Base-by-base conservation (phyloP, 2,888 invertebrate species). In the Phlogophora meticulosa region DNA sequence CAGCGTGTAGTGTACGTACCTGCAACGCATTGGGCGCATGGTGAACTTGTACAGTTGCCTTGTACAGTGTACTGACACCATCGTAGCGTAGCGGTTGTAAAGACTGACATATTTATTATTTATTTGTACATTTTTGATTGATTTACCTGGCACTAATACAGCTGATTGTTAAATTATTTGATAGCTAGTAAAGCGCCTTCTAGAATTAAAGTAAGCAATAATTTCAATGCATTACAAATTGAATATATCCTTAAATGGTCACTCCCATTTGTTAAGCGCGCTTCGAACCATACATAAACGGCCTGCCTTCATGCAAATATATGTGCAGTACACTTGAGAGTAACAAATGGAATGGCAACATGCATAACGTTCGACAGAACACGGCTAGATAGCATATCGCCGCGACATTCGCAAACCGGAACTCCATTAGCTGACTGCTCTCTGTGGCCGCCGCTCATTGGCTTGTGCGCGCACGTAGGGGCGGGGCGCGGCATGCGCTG, bases 101-200 rank as follows among this genome's bases (percentile, higher is more conserved):
- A 32, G n/a, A 42, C 32, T 20, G 4, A 28, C 20, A 20, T 55
- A 32, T 20, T 59, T 34, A 28, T 36, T 60, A 53, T 46, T 64
- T 56, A 66, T 67, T 67, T 67, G 28, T 43, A 49, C 11, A 36
- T 17, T 49, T 32, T n/a, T 17, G n/a, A n/a, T n/a, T 10, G 32
- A 45, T 22, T 55, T 55, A n/a, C n/a, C 42, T 5, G 20, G 11
- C 10, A 20, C 1, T 24, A 4, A 43, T 24, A 7, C 13, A 43
- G n/a, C 7, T 20, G 28, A 43, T 51, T 11, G 20, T n/a, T 28
- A 52, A 11, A 65, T 48, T 34, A 45, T 51, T 52, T 64, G 9
- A 20, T 36, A 36, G 43, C n/a, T 34, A 28, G 24, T 20, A 10
- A 24, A 38, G 17, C 11, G 2, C 15, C 9, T 43, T 22, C n/a